These are phyloP conservation scores for Lophotriccus pileatus DNA, from an alignment of 2,797 vertebrate species.

Conservation along the genomic window DNA sequence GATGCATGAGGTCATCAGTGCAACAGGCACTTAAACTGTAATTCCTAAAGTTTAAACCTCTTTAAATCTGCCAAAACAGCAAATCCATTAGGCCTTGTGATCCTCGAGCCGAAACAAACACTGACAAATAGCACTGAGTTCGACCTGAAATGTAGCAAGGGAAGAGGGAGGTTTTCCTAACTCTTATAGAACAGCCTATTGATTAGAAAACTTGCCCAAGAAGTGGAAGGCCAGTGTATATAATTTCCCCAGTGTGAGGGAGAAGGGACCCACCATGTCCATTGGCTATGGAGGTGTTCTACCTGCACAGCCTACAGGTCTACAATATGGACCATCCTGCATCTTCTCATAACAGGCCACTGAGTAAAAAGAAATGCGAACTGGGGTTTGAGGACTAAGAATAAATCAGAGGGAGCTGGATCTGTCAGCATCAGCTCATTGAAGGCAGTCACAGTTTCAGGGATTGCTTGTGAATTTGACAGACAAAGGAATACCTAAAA, in stretches of 20 bases:
- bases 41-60: slow-evolving; percentile 2
- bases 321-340: no score
- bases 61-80: background rate
- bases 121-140: background rate
- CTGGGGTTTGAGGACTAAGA: background rate
- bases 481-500: background rate
- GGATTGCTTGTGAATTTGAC: background rate
- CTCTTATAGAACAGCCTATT: background rate
- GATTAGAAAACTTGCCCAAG: background rate
- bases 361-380: background rate
- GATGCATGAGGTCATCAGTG: background rate
- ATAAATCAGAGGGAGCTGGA: background rate
- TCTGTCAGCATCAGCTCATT: rapidly evolving
- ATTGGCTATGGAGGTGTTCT: background rate
- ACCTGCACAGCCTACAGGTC: background rate
- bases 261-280: background rate
- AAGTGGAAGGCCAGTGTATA: background rate
- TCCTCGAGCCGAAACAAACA: background rate
- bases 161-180: background rate
- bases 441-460: background rate
- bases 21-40: slow-evolving; percentile 1
- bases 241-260: background rate
- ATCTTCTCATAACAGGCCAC: rapidly evolving
- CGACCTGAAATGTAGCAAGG: background rate
- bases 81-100: background rate